Conservation (phyloP, 2,888 invertebrate species). For the Icerya purchasi region DNA sequence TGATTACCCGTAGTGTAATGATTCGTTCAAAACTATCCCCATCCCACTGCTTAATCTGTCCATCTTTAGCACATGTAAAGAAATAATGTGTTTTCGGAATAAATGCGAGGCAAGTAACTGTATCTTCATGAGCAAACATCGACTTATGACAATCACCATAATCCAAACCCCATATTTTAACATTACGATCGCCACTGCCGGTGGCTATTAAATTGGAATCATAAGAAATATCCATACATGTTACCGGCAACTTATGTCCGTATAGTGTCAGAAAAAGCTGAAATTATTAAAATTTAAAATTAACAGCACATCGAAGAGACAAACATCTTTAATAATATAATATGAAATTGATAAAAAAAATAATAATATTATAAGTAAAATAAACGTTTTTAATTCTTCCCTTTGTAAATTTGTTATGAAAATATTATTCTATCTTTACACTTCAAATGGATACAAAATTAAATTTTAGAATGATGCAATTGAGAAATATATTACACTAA, state of each 20-base stretch:
- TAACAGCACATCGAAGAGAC: too few species aligned
- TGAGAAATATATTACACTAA: too few species aligned
- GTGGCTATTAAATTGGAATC: slow-evolving; percentile 73
- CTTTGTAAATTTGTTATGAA: too few species aligned
- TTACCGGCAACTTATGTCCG: slow-evolving; percentile 86
- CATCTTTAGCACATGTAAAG: slow-evolving; percentile 84
- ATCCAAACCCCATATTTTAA: slow-evolving; percentile 96
- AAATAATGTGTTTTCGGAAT: slow-evolving; percentile 79
- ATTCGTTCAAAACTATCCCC: slow-evolving; percentile 78
- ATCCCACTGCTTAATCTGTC: slow-evolving; percentile 92
- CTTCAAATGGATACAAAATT: too few species aligned
- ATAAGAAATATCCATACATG: slow-evolving; percentile 78
- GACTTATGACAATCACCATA: slow-evolving; percentile 96
- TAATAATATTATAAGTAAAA: neutral
- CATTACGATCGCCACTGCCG: slow-evolving; percentile 84
- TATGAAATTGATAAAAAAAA: neutral
- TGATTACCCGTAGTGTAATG: slow-evolving; percentile 61
- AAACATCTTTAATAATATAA: neutral
- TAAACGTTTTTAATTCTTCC: too few species aligned
- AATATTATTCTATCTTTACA: too few species aligned
- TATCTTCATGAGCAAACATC: slow-evolving; percentile 88
- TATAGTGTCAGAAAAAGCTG: slow-evolving; percentile 83
- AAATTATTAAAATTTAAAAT: slow-evolving; percentile 20
- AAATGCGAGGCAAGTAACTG: slow-evolving; percentile 72
- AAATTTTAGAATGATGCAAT: too few species aligned